Conservation (phyloP, 2,797 vertebrate genomes). For the Neoniphon sammara region DNA sequence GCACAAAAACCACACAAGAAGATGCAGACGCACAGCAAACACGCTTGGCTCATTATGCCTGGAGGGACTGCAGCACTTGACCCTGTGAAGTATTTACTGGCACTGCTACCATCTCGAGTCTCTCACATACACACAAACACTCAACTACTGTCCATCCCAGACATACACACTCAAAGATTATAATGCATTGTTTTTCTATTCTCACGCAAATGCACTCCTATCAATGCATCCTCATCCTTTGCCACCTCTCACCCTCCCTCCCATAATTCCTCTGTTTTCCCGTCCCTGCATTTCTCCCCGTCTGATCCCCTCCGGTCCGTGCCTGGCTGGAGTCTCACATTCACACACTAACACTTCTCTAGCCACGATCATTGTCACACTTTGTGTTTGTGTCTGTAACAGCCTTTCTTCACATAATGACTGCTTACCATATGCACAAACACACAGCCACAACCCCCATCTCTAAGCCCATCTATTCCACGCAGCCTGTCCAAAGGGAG, state of each 20-base stretch:
- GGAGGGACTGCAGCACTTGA: conserved; percentile 63
- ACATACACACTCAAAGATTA: conserved; percentile 11
- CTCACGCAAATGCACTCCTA: not conserved
- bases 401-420: not conserved
- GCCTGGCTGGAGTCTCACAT: not conserved
- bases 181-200: conserved; percentile 23
- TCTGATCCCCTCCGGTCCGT: not conserved
- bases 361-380: not conserved
- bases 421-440: not conserved
- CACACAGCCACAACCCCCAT: not conserved
- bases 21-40: conserved; percentile 30
- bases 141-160: conserved; percentile 20
- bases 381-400: not conserved
- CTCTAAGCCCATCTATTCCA: conserved; percentile 8
- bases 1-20: conserved; percentile 51
- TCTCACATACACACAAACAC: conserved; percentile 39
- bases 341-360: not conserved
- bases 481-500: conserved; percentile 12
- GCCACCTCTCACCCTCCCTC: not conserved
- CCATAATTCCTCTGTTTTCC: conserved; percentile 25
- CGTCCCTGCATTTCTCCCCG: conserved; percentile 15
- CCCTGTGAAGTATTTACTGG: conserved; percentile 81
- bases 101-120: conserved; percentile 61
- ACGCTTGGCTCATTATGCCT: conserved; percentile 45
- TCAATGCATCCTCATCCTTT: conserved; percentile 3